Evolutionary conservation across 2,888 invertebrate species (phyloP), one percentile per base, ranked within the genome.

Genomic region (Nesidiocoris tenuis): DNA sequence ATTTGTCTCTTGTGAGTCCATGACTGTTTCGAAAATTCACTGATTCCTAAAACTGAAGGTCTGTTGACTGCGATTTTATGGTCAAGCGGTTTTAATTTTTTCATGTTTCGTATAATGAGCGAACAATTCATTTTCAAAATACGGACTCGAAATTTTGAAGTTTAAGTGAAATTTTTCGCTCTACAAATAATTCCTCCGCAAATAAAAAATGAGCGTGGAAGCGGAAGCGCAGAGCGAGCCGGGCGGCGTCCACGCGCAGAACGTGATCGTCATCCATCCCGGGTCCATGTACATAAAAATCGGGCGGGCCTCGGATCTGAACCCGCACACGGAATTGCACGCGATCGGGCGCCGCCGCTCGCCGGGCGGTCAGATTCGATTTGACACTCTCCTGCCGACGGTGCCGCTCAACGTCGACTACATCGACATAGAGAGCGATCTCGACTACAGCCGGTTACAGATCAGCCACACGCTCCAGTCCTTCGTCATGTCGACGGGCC

Each of bases 251-350:
- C 57, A 70, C 17, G 70, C 70, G 7, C 91, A 92, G 81, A 90
- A 91, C 77, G 92, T 94, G 59, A 91, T 98, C 77, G 91, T 97
- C n/a, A 95, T 97, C 75, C 96, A 97, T 82, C 96, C 97, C 19
- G 97, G 97, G 5, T 97, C 96, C 0, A 87, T 92, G 65, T 91
- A 94, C 83, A 87, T 97, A 22, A 87, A 96, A 78, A 92, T 97
- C 82, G 97, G 97, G 0, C 86, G 94, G 80, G 96, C 96, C 0
- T 94, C 95, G 0, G 97, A 97, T 83, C 86, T 94, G 1, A 89
- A 92, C 82, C 97, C 97, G 9, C 87, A 91, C 74, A 91, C 91
- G 55, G 87, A 96, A 76, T 86, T 96, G 0, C 96, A 97, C 84
- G 94, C 93, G 64, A 89, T 95, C 76, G 95, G 94, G 0, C 87